Evolutionary conservation across 2,888 invertebrate genomes (phyloP), one percentile per base, ranked within the genome.

Genomic region (Uloborus plumipes): DNA sequence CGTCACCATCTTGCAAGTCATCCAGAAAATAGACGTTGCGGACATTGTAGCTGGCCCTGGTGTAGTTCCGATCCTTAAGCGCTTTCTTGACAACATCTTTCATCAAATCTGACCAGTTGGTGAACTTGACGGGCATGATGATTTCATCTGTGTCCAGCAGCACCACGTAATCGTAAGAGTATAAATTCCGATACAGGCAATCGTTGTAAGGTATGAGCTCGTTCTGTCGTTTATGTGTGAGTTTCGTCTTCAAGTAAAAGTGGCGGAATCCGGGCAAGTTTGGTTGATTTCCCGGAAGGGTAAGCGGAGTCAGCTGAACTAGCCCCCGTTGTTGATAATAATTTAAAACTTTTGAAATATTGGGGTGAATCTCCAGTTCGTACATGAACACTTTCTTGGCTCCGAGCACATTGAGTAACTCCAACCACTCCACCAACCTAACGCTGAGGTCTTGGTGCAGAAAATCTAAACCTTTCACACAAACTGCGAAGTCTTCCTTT

Each of bases 381-480:
- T 97, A 98, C 88, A 98, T 94, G 90, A 94, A 96, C 50, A 97
- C 93, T 88, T 96, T 96, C 87, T 96, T 94, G 0, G 96, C 97
- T 4, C 98, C 98, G 66, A 98, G 91, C 53, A 96, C 90, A 47
- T 92, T 92, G 50, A 97, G 90, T 84, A 96, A 91, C 89, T 98
- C 97, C 87, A 98, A 94, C 98, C 98, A 98, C 89, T 98, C 98
- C 66, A 97, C 93, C 31, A 98, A 90, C 3, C 96, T 92, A 18
- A 95, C 94, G 1, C 96, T 96, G 1, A 97, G 90, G 89, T 98
- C 97, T 88, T 96, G 95, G 89, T 96, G 94, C 2, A 95, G 91
- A 88, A 97, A 98, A 89, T 97, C 97, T 74, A 98, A 90, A 0
- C 98, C 97, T 89, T 97, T 97, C 26, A 97, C 96, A 89, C 97